Evolutionary conservation across 2,113 vertebrate species (phyloP).

Genomic region (Apaloderma vittatum): DNA sequence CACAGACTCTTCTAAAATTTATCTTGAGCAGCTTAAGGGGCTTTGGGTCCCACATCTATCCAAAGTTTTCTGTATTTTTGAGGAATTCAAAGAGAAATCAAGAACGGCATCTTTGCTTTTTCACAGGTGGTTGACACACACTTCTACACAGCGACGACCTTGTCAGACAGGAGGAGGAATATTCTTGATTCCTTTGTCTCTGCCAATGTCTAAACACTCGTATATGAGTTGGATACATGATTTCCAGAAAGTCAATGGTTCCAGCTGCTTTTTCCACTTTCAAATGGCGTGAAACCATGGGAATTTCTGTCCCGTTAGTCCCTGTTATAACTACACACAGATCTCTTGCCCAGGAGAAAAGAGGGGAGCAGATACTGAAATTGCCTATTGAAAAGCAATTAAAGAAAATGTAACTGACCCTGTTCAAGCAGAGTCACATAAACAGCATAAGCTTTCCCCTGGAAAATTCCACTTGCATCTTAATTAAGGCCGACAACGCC

Average conservation of each 20-base stretch:
- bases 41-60: not conserved
- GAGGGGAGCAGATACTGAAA: not conserved
- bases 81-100: not conserved
- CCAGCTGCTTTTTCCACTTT: not conserved
- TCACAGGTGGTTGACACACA: fast-evolving
- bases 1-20: not conserved
- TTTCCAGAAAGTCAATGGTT: not conserved
- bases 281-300: not conserved
- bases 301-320: not conserved
- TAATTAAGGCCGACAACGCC: constrained; percentile 25
- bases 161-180: not conserved
- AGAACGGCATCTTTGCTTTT: not conserved
- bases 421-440: not conserved
- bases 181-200: not conserved
- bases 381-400: not conserved
- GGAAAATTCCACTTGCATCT: constrained; percentile 32
- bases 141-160: not conserved
- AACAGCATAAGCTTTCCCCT: not conserved
- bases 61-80: not conserved
- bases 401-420: not conserved
- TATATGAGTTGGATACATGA: not conserved
- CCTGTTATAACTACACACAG: not conserved
- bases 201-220: not conserved
- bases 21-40: not conserved
- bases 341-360: not conserved